Evolutionary conservation across 2,113 vertebrate species (phyloP), one percentile per base, ranked within the genome.

Genomic region (Xenopus tropicalis): DNA sequence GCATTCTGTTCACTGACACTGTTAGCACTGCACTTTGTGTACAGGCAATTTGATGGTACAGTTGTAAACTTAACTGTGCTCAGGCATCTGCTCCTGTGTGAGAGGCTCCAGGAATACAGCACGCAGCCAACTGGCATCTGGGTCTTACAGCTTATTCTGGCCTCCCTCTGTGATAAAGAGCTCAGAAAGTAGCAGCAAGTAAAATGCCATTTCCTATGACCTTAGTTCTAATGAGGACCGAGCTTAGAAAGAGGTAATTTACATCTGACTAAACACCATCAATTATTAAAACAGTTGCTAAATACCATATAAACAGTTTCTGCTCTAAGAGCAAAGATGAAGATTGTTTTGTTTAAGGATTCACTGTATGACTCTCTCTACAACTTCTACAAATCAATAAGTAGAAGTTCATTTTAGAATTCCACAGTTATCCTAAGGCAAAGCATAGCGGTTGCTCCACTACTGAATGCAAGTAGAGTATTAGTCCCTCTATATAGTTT

Each of bases 211-310:
- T 62, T 51, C 56, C 43, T 6, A 6, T 62, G 72, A 69, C 72
- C 72, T 69, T 75, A 59, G 56, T 14, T 20, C 66, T 75, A 75
- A 75, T 61, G 21, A 54, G 66, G 4, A 29, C 14, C 21, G 23
- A 69, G 43, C 9, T 19, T 51, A 37, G 43, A 75, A 61, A 29
- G 21, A 20, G 58, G 48, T 22, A 0, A 62, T 61, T 61, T 68
- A 48, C 56, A 74, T 51, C 17, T 48, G 23, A 52, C 57, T 61
- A 62, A 24, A 62, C 14, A 23, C 23, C 25, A 62, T 75, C 48
- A 75, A 69, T 75, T 75, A 75, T 75, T 75, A 62, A 75, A 61
- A 24, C 16, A 23, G 4, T 11, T 24, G 10, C 57, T 59, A 59
- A 59, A 22, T 59, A 54, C 52, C 8, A n/a, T 54, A 54, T 9